A percentile compares a stretch with the other conserved stretches of the same genome.
Conservation (phyloP, 2,797 vertebrate species). For the Miichthys miiuy region DNA sequence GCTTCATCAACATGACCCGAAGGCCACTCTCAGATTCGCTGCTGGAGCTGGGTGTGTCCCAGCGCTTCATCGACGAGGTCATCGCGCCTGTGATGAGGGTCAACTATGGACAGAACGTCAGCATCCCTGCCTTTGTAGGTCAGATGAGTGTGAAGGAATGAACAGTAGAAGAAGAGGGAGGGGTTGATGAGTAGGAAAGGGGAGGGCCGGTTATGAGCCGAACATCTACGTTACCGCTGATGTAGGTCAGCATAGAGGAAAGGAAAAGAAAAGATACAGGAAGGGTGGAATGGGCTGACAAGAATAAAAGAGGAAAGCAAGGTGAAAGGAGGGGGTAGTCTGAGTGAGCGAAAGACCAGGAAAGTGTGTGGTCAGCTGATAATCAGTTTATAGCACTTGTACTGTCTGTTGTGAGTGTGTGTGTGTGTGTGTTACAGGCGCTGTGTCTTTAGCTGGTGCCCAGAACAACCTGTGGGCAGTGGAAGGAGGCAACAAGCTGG, state of each 20-base stretch:
- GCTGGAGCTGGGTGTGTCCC: constrained; percentile 94
- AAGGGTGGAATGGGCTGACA: constrained; percentile 37
- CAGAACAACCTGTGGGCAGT: constrained; percentile 97
- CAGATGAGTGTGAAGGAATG: constrained; percentile 57
- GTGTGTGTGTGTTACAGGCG: constrained; percentile 84
- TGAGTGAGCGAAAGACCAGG: constrained; percentile 55
- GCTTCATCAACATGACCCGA: constrained; percentile 96
- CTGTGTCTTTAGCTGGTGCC: constrained; percentile 93
- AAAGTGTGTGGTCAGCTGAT: constrained; percentile 67
- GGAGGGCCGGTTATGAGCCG: constrained; percentile 5
- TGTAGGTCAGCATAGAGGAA: constrained; percentile 48
- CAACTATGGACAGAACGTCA: constrained; percentile 95
- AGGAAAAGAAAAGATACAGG: constrained; percentile 13
- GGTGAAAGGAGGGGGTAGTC: constrained; percentile 57
- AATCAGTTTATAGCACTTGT: constrained; percentile 69
- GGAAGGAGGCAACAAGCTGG: constrained; percentile 97
- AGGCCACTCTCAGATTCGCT: constrained; percentile 93
- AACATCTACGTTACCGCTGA: constrained; percentile 3
- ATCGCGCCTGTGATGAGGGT: constrained; percentile 94
- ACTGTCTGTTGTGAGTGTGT: constrained; percentile 46
- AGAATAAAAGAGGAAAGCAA: constrained; percentile 56
- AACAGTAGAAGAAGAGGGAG: neutral
- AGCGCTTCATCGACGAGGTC: constrained; percentile 96
- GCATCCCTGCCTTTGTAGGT: constrained; percentile 98
- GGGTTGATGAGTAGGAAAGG: neutral